phyloP scores from a whole-genome alignment of 2,888 invertebrate genomes.

The Petrolisthes cinctipes region DNA sequence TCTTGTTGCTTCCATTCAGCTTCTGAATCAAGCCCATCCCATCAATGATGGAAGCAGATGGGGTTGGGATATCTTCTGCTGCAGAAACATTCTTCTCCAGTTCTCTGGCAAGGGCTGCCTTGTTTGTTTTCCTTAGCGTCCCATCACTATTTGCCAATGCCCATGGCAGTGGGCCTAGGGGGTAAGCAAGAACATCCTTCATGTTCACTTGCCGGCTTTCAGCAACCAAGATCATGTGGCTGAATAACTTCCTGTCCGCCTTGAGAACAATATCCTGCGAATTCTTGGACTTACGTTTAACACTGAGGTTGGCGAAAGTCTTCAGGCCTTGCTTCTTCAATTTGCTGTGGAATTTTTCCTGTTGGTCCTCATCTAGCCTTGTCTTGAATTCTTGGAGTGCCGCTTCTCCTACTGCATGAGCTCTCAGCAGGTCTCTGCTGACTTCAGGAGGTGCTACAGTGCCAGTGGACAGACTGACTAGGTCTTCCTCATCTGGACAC shows the following conservation, averaged over 20 bases:
- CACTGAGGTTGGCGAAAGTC: slow-evolving; percentile 5
- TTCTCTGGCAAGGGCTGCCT: slow-evolving; percentile 29
- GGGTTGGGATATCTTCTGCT: slow-evolving; percentile 11
- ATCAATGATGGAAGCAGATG: slow-evolving; percentile 31
- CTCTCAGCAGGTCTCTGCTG: not conserved
- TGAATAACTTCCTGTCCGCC: not conserved
- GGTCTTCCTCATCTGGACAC: slow-evolving; percentile 9
- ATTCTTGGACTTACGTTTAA: not conserved
- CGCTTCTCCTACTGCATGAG: not conserved
- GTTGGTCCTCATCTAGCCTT: not conserved
- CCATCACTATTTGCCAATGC: slow-evolving; percentile 25
- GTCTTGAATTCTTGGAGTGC: not conserved
- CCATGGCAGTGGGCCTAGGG: slow-evolving; percentile 19
- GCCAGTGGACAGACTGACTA: slow-evolving; percentile 39
- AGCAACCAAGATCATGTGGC: slow-evolving; percentile 2
- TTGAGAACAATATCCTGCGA: not conserved
- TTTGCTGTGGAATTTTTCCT: not conserved
- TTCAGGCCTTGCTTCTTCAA: slow-evolving; percentile 24
- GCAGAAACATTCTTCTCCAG: slow-evolving; percentile 34
- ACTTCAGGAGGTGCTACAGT: slow-evolving; percentile 16
- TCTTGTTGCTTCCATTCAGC: slow-evolving; percentile 33
- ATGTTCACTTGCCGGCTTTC: not conserved
- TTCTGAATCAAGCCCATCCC: slow-evolving; percentile 30
- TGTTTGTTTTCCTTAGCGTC: slow-evolving; percentile 24
- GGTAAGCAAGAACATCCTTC: slow-evolving; percentile 15